A percentile compares a stretch with the other conserved stretches of the same genome.
Evolutionary conservation across 2,113 vertebrate genomes (phyloP).

Genomic region (Anguilla rostrata): DNA sequence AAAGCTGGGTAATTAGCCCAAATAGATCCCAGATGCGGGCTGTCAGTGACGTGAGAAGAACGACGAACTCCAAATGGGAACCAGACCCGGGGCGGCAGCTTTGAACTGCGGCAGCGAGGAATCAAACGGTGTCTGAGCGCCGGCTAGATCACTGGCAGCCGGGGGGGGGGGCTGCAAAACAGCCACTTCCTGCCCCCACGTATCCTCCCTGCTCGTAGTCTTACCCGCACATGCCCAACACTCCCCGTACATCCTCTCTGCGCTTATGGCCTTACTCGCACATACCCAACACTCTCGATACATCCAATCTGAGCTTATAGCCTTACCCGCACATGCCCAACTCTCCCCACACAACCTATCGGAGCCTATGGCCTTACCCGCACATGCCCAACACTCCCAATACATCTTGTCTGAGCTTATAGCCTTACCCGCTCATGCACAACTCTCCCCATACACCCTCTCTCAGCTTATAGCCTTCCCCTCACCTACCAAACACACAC

Average conservation of each 20-base stretch:
- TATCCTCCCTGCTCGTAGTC: neutral
- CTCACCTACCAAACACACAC: neutral
- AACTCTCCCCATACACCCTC: too few species aligned
- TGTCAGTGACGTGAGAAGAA: constrained; percentile 78
- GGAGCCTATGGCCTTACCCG: neutral
- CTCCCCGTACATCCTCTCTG: neutral
- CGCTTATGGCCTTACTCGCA: neutral
- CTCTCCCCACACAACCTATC: neutral
- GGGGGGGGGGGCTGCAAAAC: constrained; percentile 10
- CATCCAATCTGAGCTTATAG: neutral
- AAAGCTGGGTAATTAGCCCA: constrained; percentile 72
- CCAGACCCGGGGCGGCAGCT: constrained; percentile 66
- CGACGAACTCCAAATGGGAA: constrained; percentile 74
- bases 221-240: neutral
- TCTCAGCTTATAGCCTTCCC: too few species aligned
- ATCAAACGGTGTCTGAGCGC: constrained; percentile 57
- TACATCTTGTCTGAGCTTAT: neutral
- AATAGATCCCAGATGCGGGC: constrained; percentile 77
- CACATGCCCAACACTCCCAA: neutral
- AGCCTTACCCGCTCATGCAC: neutral
- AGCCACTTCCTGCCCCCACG: neutral
- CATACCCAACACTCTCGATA: neutral
- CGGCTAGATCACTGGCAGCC: constrained; percentile 64
- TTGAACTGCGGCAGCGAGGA: constrained; percentile 63
- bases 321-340: neutral